phyloP scores from a whole-genome alignment of 2,888 invertebrate genomes.

The Rhyacophila evoluta region DNA sequence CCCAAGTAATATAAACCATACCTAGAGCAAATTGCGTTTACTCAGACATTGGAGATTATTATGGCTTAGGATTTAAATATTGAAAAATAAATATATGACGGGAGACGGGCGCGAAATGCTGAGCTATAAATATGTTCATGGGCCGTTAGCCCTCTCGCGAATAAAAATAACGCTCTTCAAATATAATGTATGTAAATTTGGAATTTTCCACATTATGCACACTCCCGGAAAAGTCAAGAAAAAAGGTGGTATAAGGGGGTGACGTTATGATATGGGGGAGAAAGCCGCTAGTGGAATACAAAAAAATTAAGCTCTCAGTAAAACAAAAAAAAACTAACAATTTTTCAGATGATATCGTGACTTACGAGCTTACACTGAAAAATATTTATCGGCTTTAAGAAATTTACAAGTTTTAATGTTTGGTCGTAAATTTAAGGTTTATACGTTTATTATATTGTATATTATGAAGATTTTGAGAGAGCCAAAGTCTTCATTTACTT shows the following conservation, averaged over 20 bases:
- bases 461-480: too few species aligned
- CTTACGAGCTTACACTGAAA: too few species aligned
- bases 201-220: slow-evolving; percentile 36
- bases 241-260: background rate
- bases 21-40: too few species aligned
- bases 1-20: too few species aligned
- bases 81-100: background rate
- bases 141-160: slow-evolving; percentile 23
- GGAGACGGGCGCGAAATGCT: background rate
- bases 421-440: too few species aligned
- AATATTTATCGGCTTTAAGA: too few species aligned
- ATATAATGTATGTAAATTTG: slow-evolving; percentile 30
- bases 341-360: background rate
- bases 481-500: too few species aligned
- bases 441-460: too few species aligned
- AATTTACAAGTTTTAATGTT: too few species aligned
- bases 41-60: background rate
- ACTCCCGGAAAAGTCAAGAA: background rate
- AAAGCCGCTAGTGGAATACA: background rate
- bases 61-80: background rate
- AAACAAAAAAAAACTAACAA: background rate
- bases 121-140: slow-evolving; percentile 8
- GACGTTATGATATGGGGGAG: slow-evolving; percentile 6
- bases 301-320: background rate
- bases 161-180: slow-evolving; percentile 10